phyloP scores from a whole-genome alignment of 2,888 invertebrate genomes.

The Ecliptopera silaceata region DNA sequence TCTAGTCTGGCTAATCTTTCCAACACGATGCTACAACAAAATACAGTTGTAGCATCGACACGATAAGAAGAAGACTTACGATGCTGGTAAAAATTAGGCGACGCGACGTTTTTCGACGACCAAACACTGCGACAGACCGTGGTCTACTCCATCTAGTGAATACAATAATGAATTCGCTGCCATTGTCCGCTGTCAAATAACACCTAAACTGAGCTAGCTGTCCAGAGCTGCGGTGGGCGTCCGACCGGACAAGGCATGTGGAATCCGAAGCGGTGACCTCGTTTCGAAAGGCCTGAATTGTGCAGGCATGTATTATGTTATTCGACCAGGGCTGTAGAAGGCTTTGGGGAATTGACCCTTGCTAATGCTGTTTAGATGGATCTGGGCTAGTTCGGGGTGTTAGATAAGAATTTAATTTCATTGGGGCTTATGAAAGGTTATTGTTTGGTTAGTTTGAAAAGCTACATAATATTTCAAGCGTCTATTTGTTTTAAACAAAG shows the following conservation, averaged over 20 bases:
- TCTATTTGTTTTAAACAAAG: too few relatives aligned
- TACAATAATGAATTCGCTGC: background rate
- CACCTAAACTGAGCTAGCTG: constrained; percentile 6
- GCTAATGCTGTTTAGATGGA: constrained; percentile 25
- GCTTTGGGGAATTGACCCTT: constrained; percentile 31
- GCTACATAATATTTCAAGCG: background rate
- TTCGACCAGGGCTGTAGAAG: constrained; percentile 13
- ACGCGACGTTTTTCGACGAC: too few relatives aligned
- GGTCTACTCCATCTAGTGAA: background rate
- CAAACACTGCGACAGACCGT: background rate
- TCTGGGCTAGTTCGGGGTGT: constrained; percentile 9
- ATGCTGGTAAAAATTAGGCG: too few relatives aligned
- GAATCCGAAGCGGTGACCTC: constrained; percentile 32
- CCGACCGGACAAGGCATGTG: constrained; percentile 26
- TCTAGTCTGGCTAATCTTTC: too few relatives aligned
- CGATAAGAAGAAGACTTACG: too few relatives aligned
- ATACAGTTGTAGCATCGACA: too few relatives aligned
- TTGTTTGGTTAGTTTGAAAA: constrained; percentile 3
- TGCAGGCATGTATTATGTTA: constrained; percentile 31
- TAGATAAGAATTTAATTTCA: constrained; percentile 17
- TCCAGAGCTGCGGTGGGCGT: background rate
- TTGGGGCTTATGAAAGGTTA: constrained; percentile 1
- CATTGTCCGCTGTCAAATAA: constrained; percentile 1
- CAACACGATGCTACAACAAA: too few relatives aligned
- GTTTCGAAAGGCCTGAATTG: constrained; percentile 34